These are phyloP conservation scores for Orthosia gothica DNA, from an alignment of 2,888 invertebrate species.

Conservation along the genomic window DNA sequence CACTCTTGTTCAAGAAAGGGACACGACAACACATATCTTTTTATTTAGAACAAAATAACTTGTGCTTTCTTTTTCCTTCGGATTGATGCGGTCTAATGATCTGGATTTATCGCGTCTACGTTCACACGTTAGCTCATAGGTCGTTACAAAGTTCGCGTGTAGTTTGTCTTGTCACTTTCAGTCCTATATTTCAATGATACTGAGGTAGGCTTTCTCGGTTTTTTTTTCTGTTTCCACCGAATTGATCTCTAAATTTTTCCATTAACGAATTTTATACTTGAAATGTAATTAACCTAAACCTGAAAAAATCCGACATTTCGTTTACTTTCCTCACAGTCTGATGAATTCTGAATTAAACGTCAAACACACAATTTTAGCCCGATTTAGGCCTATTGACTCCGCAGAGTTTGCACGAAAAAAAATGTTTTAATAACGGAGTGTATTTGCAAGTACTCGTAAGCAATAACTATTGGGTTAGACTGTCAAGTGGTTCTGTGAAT, in stretches of 20 bases:
- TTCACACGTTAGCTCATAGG: conserved; percentile 49
- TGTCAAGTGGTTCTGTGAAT: conserved; percentile 53
- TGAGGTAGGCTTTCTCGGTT: not conserved
- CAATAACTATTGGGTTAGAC: conserved; percentile 39
- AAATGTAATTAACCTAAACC: conserved; percentile 41
- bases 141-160: conserved; percentile 53
- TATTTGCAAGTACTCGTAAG: conserved; percentile 39
- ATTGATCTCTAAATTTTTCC: conserved; percentile 21
- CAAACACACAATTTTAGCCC: conserved; percentile 43
- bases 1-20: conserved; percentile 60
- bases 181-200: conserved; percentile 28
- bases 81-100: conserved; percentile 69
- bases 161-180: conserved; percentile 39
- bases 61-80: conserved; percentile 56
- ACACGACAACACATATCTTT: conserved; percentile 65
- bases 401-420: conserved; percentile 18
- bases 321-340: conserved; percentile 29
- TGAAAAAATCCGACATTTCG: conserved; percentile 29
- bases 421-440: conserved; percentile 42
- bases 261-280: conserved; percentile 4
- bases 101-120: conserved; percentile 63
- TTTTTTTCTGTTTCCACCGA: conserved; percentile 1
- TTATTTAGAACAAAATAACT: conserved; percentile 68
- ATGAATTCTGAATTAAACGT: conserved; percentile 33
- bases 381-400: conserved; percentile 22